Evolutionary conservation across 2,113 vertebrate genomes (phyloP).

Genomic region (Cariama cristata): DNA sequence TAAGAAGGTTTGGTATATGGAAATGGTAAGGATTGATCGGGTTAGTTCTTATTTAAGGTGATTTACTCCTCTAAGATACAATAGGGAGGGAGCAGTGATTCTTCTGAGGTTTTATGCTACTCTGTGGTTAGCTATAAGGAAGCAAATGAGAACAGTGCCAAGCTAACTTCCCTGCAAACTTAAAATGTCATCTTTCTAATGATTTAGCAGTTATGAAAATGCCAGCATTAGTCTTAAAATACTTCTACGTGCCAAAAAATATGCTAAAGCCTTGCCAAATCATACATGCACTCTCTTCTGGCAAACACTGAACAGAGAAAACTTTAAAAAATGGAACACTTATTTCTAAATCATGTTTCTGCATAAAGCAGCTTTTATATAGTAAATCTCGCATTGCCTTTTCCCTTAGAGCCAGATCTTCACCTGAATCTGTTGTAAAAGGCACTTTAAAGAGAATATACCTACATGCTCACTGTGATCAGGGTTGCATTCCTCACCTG

Average conservation of each 20-base stretch:
- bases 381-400: neutral
- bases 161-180: neutral
- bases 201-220: neutral
- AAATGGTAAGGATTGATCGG: neutral
- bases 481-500: neutral
- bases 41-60: neutral
- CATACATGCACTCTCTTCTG: neutral
- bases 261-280: neutral
- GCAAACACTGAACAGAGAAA: neutral
- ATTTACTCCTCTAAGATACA: neutral
- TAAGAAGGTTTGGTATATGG: neutral
- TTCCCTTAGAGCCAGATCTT: neutral
- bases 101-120: neutral
- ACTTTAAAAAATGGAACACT: neutral
- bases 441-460: neutral
- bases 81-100: neutral
- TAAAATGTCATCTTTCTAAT: conserved; percentile 2
- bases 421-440: neutral
- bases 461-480: rapidly evolving
- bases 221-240: neutral
- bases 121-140: neutral
- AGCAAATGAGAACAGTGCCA: neutral
- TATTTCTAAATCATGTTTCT: neutral
- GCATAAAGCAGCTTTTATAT: neutral
- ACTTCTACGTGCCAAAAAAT: neutral